Evolutionary conservation across 2,888 invertebrate species (phyloP), one percentile per base, ranked within the genome.

Genomic region (Microctonus aethiopoides): DNA sequence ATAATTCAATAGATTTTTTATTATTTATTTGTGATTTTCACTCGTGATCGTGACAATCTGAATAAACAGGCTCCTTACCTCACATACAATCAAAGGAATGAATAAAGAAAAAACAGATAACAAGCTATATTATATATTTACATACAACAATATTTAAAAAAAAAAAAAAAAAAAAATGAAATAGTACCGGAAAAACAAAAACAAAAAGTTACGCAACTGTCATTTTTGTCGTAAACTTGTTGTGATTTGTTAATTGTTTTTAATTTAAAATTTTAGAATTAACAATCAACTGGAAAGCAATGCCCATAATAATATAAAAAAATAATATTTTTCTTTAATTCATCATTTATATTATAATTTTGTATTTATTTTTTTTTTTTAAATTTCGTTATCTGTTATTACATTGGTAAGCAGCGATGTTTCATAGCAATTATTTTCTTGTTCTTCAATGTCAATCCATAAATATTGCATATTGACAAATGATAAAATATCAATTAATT

Each of bases 41-140:
- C 64, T 54, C 20, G 64, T 41, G 34, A 32, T 64, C 36, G 64
- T 60, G 61, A 54, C 39, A 65, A 70, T 65, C 72, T 75, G 67
- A 77, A 61, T 46, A 20, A 79, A 83, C 85, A 84, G 84, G 85
- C 84, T 86, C 83, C 81, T 84, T 85, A 86, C 86, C 86, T 86
- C 84, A 86, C 83, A 80, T 83, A 84, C 86, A 86, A 86, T 86
- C 85, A 86, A 65, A 57, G 68, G 36, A 46, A 67, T 39, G 70
- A 32, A 64, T 34, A 65, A 41, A 70, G 46, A 60, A 69, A 56
- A 32, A 51, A 67, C 81, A 84, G 83, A 84, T 84, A 82, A 70
- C 86, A 86, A 84, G 54, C 84, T 85, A 86, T 85, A 85, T 80
- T 84, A 85, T 84, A 85, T 86, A 84, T 86, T 86, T 86, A 86